phyloP scores from a whole-genome alignment of 2,797 vertebrate species.

The Streptopelia turtur region DNA sequence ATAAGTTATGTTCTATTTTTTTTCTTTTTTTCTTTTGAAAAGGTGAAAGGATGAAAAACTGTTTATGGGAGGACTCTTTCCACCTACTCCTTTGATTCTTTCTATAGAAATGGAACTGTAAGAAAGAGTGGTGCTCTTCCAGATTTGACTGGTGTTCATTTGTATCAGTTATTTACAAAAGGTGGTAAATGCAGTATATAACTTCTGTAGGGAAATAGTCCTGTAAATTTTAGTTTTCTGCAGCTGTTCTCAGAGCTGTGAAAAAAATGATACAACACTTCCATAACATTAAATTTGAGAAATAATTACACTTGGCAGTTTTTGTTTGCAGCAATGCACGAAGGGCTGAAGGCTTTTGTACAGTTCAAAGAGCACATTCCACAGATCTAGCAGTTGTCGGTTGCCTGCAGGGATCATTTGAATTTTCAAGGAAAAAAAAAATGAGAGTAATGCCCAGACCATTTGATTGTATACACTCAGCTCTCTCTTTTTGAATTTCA shows the following conservation, averaged over 20 bases:
- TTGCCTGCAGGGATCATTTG: slow-evolving; percentile 93
- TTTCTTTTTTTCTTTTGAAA: not conserved
- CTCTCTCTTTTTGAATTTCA: slow-evolving; percentile 26
- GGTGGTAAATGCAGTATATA: not conserved
- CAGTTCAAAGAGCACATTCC: slow-evolving; percentile 98
- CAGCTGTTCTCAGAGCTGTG: slow-evolving; percentile 4
- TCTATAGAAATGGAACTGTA: slow-evolving; percentile 34
- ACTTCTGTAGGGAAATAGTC: not conserved
- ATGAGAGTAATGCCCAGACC: slow-evolving; percentile 74
- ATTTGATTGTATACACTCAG: slow-evolving; percentile 58
- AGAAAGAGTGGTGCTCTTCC: slow-evolving; percentile 8
- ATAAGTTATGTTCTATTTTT: not conserved
- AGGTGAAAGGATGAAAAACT: slow-evolving; percentile 13
- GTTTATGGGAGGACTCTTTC: slow-evolving; percentile 30
- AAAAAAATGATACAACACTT: slow-evolving; percentile 80
- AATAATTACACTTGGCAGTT: slow-evolving; percentile 92
- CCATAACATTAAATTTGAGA: slow-evolving; percentile 86
- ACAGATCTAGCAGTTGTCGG: slow-evolving; percentile 87
- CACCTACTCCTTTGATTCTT: slow-evolving; percentile 41
- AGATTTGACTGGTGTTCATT: slow-evolving; percentile 33
- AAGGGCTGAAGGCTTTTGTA: slow-evolving; percentile 89
- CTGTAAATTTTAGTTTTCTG: slow-evolving; percentile 40
- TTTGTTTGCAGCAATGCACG: slow-evolving; percentile 91
- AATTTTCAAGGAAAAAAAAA: slow-evolving; percentile 81
- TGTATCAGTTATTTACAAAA: slow-evolving; percentile 35